phyloP scores from a whole-genome alignment of 1,140 invertebrate species.

The Macrobrachium nipponense region DNA sequence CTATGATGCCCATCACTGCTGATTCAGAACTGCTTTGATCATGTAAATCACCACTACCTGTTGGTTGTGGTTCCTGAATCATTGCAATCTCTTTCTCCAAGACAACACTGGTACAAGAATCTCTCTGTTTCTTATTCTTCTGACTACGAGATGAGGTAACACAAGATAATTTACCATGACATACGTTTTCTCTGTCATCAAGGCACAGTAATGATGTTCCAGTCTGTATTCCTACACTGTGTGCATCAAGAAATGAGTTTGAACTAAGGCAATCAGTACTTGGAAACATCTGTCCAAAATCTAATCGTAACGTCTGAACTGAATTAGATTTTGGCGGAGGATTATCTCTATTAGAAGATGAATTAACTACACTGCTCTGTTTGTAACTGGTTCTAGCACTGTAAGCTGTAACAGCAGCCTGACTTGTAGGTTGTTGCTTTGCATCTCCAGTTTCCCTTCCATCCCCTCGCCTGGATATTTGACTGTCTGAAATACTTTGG shows the following conservation, averaged over 20 bases:
- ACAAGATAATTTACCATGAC: neutral
- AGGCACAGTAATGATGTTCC: slow-evolving; percentile 37
- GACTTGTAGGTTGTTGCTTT: slow-evolving; percentile 8
- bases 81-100: too few species aligned
- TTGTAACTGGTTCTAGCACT: neutral
- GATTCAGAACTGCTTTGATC: too few species aligned
- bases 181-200: slow-evolving; percentile 4
- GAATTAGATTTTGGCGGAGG: neutral
- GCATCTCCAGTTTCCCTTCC: slow-evolving; percentile 37
- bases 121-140: too few species aligned
- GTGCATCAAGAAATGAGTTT: neutral
- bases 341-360: neutral
- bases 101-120: too few species aligned
- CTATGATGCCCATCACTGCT: too few species aligned
- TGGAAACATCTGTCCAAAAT: slow-evolving; percentile 56
- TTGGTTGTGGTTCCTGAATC: too few species aligned
- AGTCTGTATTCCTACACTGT: slow-evolving; percentile 42
- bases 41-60: too few species aligned
- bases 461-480: slow-evolving; percentile 43
- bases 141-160: too few species aligned
- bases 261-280: slow-evolving; percentile 25
- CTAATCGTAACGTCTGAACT: neutral
- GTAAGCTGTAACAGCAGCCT: neutral
- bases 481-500: slow-evolving; percentile 21
- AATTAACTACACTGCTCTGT: too few species aligned